A percentile compares a stretch with the other conserved stretches of the same genome.
Evolutionary conservation across 1,140 invertebrate species (phyloP).

Genomic region (Aethina tumida): DNA sequence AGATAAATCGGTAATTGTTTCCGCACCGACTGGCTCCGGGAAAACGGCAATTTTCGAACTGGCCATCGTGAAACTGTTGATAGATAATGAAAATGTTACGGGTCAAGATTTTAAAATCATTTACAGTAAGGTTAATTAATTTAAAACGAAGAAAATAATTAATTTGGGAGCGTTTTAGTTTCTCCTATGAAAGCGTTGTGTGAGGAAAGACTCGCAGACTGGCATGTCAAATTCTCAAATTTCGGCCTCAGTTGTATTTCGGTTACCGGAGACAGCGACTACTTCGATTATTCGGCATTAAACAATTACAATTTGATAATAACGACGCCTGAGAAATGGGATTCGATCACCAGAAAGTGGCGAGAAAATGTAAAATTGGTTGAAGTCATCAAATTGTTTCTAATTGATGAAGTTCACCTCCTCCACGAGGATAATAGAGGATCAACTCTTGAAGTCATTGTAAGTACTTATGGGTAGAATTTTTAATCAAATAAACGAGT

Average conservation of each 20-base stretch:
- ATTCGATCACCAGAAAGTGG: conserved; percentile 65
- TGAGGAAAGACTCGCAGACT: conserved; percentile 58
- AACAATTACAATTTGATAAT: conserved; percentile 50
- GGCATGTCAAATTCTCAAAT: conserved; percentile 57
- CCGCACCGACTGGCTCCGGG: conserved; percentile 71
- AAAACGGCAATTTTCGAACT: conserved; percentile 78
- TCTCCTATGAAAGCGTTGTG: conserved; percentile 74
- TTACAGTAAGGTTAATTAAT: conserved; percentile 43
- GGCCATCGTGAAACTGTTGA: conserved; percentile 57
- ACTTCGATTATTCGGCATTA: conserved; percentile 47
- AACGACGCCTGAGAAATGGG: conserved; percentile 82
- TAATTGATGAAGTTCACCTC: conserved; percentile 77
- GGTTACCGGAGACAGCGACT: conserved; percentile 65
- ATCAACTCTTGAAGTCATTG: conserved; percentile 67
- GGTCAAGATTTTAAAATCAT: conserved; percentile 47
- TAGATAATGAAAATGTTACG: conserved; percentile 37
- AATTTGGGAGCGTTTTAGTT: conserved; percentile 42
- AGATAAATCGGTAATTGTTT: conserved; percentile 63
- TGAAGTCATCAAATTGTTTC: conserved; percentile 54
- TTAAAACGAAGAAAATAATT: conserved; percentile 6
- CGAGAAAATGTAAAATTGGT: conserved; percentile 52
- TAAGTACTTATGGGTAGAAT: conserved; percentile 37
- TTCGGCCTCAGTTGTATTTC: conserved; percentile 55
- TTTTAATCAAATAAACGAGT: too few species aligned
- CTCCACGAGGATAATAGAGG: conserved; percentile 60